These are phyloP conservation scores for Parasteatoda tepidariorum DNA, from an alignment of 1,140 invertebrate genomes.

Conservation along the genomic window DNA sequence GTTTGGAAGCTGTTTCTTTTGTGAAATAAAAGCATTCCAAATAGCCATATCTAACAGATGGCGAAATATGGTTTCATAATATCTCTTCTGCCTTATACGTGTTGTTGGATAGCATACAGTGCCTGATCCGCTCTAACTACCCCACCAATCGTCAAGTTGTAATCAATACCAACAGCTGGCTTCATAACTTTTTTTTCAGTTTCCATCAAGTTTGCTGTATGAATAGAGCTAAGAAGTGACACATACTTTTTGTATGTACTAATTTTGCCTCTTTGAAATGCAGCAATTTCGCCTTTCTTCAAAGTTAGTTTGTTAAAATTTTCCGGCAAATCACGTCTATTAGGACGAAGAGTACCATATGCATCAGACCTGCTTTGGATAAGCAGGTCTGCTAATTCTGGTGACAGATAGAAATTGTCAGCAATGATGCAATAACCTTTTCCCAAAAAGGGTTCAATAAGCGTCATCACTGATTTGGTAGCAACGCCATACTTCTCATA, in stretches of 20 bases:
- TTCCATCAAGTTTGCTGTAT: not conserved
- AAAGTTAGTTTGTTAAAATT: not conserved
- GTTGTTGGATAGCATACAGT: not conserved
- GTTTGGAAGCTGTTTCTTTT: no score
- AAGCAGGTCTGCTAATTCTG: slow-evolving; percentile 15
- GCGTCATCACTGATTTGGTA: not conserved
- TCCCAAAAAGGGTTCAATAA: slow-evolving; percentile 4
- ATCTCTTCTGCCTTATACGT: not conserved
- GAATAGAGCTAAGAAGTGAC: no score
- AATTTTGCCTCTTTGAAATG: not conserved
- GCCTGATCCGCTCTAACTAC: not conserved
- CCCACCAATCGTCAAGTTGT: not conserved
- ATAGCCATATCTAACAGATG: not conserved
- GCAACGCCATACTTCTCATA: slow-evolving; percentile 8
- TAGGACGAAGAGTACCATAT: not conserved
- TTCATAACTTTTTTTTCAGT: not conserved
- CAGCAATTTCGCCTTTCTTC: slow-evolving; percentile 7
- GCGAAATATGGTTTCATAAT: not conserved
- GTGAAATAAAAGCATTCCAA: slow-evolving; percentile 5
- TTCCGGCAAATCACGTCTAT: not conserved
- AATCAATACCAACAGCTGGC: not conserved
- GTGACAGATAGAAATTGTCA: slow-evolving; percentile 6
- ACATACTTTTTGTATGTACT: not conserved
- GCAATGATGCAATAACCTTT: slow-evolving; percentile 24
- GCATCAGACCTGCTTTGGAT: not conserved